A percentile compares a stretch with the other conserved stretches of the same genome.
Conservation (phyloP, 2,113 vertebrate genomes). For the Mohoua ochrocephala region DNA sequence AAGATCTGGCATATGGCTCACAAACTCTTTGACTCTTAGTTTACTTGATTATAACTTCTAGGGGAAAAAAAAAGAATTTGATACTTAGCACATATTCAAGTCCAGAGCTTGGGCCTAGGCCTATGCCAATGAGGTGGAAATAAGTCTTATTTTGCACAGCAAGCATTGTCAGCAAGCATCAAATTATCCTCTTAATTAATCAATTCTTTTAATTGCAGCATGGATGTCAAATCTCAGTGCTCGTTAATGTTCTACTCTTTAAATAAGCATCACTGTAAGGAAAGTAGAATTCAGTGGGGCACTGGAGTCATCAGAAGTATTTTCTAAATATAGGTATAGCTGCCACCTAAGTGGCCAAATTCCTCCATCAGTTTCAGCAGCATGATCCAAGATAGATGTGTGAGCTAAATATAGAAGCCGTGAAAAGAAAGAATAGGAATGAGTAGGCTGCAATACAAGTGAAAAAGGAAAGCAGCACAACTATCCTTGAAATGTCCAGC, state of each 20-base stretch:
- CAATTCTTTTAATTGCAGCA: background rate
- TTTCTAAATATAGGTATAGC: background rate
- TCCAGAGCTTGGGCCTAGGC: background rate
- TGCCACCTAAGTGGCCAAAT: background rate
- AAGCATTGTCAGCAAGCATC: background rate
- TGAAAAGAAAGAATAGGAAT: background rate
- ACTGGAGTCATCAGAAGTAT: background rate
- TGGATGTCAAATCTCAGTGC: background rate
- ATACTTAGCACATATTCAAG: background rate
- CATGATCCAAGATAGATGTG: background rate
- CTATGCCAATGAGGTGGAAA: background rate
- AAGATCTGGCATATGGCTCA: background rate
- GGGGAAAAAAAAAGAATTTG: background rate
- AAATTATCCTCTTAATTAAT: slow-evolving; percentile 1
- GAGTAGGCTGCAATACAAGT: background rate
- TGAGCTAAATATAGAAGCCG: background rate
- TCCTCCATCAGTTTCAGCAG: background rate
- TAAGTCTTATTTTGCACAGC: background rate
- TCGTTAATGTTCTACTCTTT: background rate
- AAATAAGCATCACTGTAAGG: background rate
- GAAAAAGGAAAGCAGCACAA: background rate
- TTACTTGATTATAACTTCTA: background rate
- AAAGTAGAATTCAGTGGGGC: background rate
- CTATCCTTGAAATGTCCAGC: background rate
- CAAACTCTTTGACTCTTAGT: background rate